A percentile compares a stretch with the other conserved stretches of the same genome.
Conservation (phyloP, 35 echinoderm and acorn worm species). For the Chiridota heheva region DNA sequence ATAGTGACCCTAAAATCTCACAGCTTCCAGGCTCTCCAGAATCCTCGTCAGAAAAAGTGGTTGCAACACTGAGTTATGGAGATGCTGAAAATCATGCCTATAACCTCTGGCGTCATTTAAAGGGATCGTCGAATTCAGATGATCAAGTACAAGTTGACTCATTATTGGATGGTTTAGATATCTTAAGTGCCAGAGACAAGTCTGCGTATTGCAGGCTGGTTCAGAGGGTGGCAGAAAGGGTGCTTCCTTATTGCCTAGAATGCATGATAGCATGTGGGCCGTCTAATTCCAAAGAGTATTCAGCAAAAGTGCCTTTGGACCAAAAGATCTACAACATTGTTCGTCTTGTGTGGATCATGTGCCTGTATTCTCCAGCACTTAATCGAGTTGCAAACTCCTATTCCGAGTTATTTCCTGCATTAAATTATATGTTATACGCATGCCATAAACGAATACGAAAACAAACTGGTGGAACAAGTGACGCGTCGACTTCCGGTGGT, state of each 20-base stretch:
- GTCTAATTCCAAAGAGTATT: constrained; percentile 24
- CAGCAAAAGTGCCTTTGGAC: constrained; percentile 65
- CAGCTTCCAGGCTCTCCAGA: constrained; percentile 23
- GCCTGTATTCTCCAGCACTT: constrained; percentile 76
- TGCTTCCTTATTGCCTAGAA: constrained; percentile 71
- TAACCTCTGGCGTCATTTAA: constrained; percentile 70
- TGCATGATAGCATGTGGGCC: constrained; percentile 56
- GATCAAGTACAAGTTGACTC: constrained; percentile 65
- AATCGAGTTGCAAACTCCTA: constrained; percentile 53
- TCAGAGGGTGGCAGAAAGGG: constrained; percentile 67
- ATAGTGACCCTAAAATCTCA: constrained; percentile 31
- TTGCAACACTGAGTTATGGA: constrained; percentile 63
- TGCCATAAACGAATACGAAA: constrained; percentile 53
- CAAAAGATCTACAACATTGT: constrained; percentile 82
- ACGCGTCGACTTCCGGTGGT: constrained; percentile 51
- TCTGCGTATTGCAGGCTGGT: constrained; percentile 64
- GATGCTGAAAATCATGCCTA: constrained; percentile 71
- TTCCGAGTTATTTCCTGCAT: constrained; percentile 46
- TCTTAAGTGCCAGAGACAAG: constrained; percentile 67
- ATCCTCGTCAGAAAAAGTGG: constrained; percentile 64
- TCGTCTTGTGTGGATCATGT: constrained; percentile 77
- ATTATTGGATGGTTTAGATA: constrained; percentile 77
- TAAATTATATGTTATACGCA: constrained; percentile 65
- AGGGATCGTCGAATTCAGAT: constrained; percentile 50
- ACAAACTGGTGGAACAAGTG: constrained; percentile 41